These are phyloP conservation scores for Calidris pygmaea DNA, from an alignment of 2,113 vertebrate genomes.

Conservation along the genomic window DNA sequence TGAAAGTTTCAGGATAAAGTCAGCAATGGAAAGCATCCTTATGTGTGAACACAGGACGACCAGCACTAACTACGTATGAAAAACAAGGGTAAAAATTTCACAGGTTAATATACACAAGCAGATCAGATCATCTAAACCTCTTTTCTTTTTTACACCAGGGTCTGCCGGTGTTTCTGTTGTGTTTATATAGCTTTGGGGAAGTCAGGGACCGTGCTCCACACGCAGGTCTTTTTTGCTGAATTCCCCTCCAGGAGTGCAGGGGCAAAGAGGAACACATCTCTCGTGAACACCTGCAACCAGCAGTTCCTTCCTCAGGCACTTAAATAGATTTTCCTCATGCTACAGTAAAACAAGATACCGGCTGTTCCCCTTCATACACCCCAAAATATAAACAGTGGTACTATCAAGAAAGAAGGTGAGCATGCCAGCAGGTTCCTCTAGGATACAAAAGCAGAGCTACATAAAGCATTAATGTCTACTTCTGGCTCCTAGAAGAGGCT, in stretches of 20 bases:
- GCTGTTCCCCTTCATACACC: constrained; percentile 48
- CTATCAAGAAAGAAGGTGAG: neutral
- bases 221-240: constrained; percentile 52
- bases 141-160: neutral
- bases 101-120: neutral
- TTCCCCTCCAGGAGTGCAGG: constrained; percentile 65
- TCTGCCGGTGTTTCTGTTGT: neutral
- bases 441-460: neutral
- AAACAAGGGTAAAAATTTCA: neutral
- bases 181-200: constrained; percentile 61
- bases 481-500: neutral
- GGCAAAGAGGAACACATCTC: constrained; percentile 69
- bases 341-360: neutral
- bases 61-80: neutral
- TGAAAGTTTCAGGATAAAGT: neutral
- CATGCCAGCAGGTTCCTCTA: neutral
- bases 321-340: constrained; percentile 47
- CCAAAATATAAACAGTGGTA: neutral
- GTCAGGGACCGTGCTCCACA: constrained; percentile 29
- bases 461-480: neutral
- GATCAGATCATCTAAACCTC: neutral
- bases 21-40: neutral
- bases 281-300: constrained; percentile 67
- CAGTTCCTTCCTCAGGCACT: constrained; percentile 59
- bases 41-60: neutral